Evolutionary conservation across 2,113 vertebrate species (phyloP), one percentile per base, ranked within the genome.

Genomic region (Acanthochromis polyacanthus): DNA sequence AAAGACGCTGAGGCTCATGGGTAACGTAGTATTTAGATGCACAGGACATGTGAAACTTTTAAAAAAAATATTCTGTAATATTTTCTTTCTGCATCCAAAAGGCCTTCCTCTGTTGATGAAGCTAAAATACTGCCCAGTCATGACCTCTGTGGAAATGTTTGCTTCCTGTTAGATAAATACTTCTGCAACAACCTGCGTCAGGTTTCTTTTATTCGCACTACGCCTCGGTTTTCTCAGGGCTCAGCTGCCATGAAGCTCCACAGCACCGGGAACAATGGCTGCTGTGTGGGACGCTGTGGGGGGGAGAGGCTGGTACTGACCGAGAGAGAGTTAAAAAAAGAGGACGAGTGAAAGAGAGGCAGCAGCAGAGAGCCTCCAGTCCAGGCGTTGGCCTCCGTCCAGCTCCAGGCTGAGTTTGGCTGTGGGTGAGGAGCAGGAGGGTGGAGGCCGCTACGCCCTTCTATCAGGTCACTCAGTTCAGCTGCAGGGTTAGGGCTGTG

Each of bases 261-360:
- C 0, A 75, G 76, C 63, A 56, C 40, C 1, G 79, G 17, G 60
- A 90, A 91, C 91, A 92, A 91, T 91, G 90, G 88, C 71, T 60
- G 83, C 91, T 90, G 91, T 92, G 90, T 92, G 83, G 80, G 68
- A 64, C 77, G 30, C 57, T 23, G 65, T 10, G 32, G 46, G 2
- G 59, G 73, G 36, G 81, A 86, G 81, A 83, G 82, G 64, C 82
- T 88, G 87, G 87, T 84, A 88, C 79, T 59, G 86, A 69, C n/a
- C 40, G 63, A 57, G 55, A 82, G 77, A 72, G 48, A 66, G 57
- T 1, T 12, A 25, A 60, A 9, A 46, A 38, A 28, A 58, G 16
- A 50, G 60, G 57, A 55, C 28, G 28, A 70, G 43, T 32, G 48
- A 66, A 51, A 51, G 71, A 59, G 64, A 30, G 38, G 62, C 36